phyloP scores from a whole-genome alignment of 2,113 vertebrate genomes.

The Aegithalos caudatus region DNA sequence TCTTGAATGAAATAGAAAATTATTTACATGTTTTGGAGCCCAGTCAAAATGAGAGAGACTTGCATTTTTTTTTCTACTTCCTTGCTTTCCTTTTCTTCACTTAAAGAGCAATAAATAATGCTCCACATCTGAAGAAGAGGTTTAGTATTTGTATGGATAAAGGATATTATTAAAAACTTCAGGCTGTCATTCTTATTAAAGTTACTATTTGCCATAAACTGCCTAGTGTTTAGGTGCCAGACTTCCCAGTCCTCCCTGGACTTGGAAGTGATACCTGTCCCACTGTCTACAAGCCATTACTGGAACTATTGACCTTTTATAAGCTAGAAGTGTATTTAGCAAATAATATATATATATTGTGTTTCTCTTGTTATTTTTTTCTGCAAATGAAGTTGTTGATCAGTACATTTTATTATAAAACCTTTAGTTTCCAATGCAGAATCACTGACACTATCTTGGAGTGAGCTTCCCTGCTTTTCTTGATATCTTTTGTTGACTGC shows the following conservation, averaged over 20 bases:
- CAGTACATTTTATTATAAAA: neutral
- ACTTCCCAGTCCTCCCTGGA: neutral
- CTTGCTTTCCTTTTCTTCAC: neutral
- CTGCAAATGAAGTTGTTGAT: neutral
- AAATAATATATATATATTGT: neutral
- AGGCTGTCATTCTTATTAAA: neutral
- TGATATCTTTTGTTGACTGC: neutral
- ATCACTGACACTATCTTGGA: neutral
- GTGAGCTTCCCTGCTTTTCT: neutral
- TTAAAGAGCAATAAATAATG: neutral
- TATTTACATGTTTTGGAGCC: neutral
- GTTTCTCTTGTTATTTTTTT: neutral
- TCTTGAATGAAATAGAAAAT: neutral
- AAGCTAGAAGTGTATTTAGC: neutral
- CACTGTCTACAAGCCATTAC: neutral
- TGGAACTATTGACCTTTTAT: neutral
- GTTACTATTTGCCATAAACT: neutral
- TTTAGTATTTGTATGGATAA: neutral
- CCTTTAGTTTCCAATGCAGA: neutral
- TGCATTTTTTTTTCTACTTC: neutral
- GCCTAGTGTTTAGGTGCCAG: neutral
- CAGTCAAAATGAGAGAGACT: neutral
- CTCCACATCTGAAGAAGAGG: neutral
- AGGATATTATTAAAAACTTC: neutral
- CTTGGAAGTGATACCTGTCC: neutral